phyloP scores from a whole-genome alignment of 2,113 vertebrate genomes.

The Chionis minor region DNA sequence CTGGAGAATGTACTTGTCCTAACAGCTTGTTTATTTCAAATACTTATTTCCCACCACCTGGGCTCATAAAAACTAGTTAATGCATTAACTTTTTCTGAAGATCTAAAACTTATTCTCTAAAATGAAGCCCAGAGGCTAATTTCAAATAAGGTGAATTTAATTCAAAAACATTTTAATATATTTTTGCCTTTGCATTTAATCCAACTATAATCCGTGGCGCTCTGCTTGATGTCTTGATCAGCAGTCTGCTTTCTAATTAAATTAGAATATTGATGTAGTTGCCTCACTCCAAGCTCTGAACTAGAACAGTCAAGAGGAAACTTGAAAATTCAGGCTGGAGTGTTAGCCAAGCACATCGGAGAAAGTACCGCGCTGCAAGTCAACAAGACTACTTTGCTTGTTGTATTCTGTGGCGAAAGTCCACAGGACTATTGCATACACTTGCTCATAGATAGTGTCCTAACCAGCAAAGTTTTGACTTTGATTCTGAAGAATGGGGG shows the following conservation, averaged over 20 bases:
- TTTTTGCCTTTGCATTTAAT: conserved; percentile 11
- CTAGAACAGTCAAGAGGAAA: not conserved
- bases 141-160: not conserved
- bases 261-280: not conserved
- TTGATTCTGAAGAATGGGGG: not conserved
- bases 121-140: not conserved
- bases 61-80: not conserved
- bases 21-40: not conserved
- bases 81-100: not conserved
- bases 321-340: not conserved
- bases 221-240: not conserved
- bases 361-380: not conserved
- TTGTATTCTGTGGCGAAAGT: not conserved
- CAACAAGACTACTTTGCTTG: not conserved
- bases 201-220: not conserved
- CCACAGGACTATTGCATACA: not conserved
- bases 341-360: not conserved
- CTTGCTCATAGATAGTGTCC: not conserved
- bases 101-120: not conserved
- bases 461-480: not conserved
- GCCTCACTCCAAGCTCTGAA: not conserved
- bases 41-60: not conserved
- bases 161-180: not conserved
- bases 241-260: conserved; percentile 5
- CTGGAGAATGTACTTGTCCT: not conserved